phyloP scores from a whole-genome alignment of 2,113 vertebrate genomes.

The Clarias magur region DNA sequence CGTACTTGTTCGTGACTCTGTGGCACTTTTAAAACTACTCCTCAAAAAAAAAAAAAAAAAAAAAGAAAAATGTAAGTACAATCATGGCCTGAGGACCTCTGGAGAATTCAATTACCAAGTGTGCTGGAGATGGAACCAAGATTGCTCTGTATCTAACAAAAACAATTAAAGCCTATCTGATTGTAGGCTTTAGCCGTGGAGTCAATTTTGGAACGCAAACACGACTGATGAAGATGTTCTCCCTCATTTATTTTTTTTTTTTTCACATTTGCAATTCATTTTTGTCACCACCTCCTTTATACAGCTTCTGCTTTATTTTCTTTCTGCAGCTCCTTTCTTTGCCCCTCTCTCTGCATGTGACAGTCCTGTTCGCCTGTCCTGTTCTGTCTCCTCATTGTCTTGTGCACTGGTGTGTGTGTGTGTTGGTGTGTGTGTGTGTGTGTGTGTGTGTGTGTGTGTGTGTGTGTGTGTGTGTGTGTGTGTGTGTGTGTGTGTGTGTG shows the following conservation, averaged over 20 bases:
- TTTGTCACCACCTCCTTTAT: slow-evolving; percentile 3
- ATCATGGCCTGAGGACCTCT: slow-evolving; percentile 46
- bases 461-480: not conserved
- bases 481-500: not conserved
- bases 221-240: slow-evolving; percentile 37
- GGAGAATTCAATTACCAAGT: slow-evolving; percentile 76
- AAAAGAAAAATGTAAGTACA: slow-evolving; percentile 6
- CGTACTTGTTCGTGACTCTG: slow-evolving; percentile 17
- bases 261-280: slow-evolving; percentile 43
- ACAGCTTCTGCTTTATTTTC: not conserved
- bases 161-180: slow-evolving; percentile 79
- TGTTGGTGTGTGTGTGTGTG: no score
- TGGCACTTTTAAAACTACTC: slow-evolving; percentile 48
- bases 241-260: slow-evolving; percentile 51
- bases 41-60: not conserved
- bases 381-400: not conserved
- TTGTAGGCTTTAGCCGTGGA: slow-evolving; percentile 65
- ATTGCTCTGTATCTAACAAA: slow-evolving; percentile 75
- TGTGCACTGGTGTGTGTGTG: not conserved
- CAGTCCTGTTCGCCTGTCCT: not conserved
- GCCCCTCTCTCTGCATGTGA: not conserved
- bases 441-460: slow-evolving; percentile 14
- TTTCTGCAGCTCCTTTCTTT: not conserved
- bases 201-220: slow-evolving; percentile 65
- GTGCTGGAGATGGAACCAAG: slow-evolving; percentile 70